Conservation (phyloP, 2,113 vertebrate genomes). For the Oncorhynchus gorbuscha region DNA sequence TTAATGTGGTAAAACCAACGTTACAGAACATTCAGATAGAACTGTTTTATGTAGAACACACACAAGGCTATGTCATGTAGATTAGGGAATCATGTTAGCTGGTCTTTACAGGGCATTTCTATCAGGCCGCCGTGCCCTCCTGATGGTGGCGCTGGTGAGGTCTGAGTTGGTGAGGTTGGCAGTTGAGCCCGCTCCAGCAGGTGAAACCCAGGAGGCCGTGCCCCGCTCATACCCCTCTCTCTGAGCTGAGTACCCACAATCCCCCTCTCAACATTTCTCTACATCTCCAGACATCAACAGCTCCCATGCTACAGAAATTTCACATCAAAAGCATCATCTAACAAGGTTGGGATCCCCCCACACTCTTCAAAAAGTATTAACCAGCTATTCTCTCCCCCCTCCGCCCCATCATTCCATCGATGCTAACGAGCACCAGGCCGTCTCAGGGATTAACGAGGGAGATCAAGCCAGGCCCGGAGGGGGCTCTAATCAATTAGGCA, state of each 20-base stretch:
- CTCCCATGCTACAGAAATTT: constrained; percentile 71
- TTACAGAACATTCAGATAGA: too few species aligned
- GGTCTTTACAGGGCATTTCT: too few species aligned
- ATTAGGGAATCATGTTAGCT: too few species aligned
- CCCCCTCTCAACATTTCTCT: constrained; percentile 18
- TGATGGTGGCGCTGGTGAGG: background rate
- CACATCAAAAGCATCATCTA: constrained; percentile 73
- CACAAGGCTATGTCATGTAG: too few species aligned
- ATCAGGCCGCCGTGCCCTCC: too few species aligned
- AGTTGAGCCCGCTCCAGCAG: background rate
- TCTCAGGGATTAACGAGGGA: constrained; percentile 71
- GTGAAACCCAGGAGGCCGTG: constrained; percentile 16
- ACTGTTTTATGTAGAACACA: too few species aligned
- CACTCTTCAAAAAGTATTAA: constrained; percentile 69
- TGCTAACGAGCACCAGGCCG: constrained; percentile 72
- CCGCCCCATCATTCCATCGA: constrained; percentile 19
- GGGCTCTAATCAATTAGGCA: constrained; percentile 74
- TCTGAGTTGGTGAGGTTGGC: constrained; percentile 41
- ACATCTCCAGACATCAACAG: constrained; percentile 53
- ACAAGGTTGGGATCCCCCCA: constrained; percentile 60
- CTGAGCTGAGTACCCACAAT: constrained; percentile 34
- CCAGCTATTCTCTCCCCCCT: constrained; percentile 45
- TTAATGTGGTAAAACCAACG: too few species aligned
- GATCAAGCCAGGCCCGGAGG: constrained; percentile 63
- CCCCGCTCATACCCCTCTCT: too few species aligned